Evolutionary conservation across 2,797 vertebrate species (phyloP), one percentile per base, ranked within the genome.

Genomic region (Tadarida brasiliensis): DNA sequence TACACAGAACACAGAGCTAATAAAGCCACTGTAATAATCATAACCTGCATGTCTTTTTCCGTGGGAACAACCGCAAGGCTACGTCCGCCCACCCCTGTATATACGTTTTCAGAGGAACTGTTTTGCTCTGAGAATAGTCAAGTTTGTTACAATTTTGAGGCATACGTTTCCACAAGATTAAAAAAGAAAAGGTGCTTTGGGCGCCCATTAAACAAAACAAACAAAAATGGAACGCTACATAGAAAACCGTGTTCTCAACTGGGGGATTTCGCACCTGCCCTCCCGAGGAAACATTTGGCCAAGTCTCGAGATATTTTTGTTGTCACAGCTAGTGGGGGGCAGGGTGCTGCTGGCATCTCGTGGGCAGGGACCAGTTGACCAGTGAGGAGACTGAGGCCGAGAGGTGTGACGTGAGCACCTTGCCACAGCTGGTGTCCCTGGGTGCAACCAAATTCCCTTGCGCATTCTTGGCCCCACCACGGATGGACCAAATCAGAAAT

Each of bases 121-220:
- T 65, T 81, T 92, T 84, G 3, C 20, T 70, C 9, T 67, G 54
- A 90, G 95, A 87, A 92, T 20, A 44, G 70, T 81, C 7, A 78
- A 28, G 17, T 28, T 70, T 71, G 30, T 49, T 82, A 68, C 65
- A 59, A 57, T 73, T 67, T 71, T 54, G 44, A 95, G 22, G 44
- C 16, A n/a, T 22, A 26, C n/a, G 22, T 87, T 88, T 81, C 73
- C 56, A 33, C 2, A 26, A 68, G 61, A 49, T 59, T 44, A 44
- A 44, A 44, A 44, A 92, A 71, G n/a, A 84, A 51, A 73, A 87
- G 39, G 65, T 19, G 4, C 12, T 73, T 87, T 73, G 30, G 51
- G 17, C 51, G 30, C 2, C 28, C 5, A 17, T n/a, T 56, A 26
- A 87, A 76, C 56, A 61, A 90, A 44, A 30, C 3, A 67, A n/a